Base-by-base conservation (phyloP, 2,888 invertebrate species). In the Agriopis aurantiaria region DNA sequence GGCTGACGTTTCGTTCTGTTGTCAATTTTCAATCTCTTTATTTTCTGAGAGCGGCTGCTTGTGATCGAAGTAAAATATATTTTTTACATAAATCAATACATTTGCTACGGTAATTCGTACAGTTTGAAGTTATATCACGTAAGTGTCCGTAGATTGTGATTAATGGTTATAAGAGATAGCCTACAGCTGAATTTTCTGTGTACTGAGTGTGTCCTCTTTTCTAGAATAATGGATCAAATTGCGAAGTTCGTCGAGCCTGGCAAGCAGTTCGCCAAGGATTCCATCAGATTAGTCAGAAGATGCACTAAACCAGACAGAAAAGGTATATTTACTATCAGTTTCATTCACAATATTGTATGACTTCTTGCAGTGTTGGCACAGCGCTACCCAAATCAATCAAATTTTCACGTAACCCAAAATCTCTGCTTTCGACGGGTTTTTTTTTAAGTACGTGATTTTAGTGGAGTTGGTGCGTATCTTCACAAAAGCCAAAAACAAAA, bases 241-340 rank as follows among this genome's bases (percentile, higher is more conserved):
- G 96, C 97, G 79, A 98, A 98, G 92, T 97, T 98, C 85, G 95
- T 99, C 72, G 99, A 99, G 91, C 99, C 99, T 84, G 98, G 97
- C 78, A 97, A 98, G 88, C 98, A 98, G 89, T 99, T 99, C 91
- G 96, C 99, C 85, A 99, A 99, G 95, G 99, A 99, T 92, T 99
- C 99, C 45, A 96, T 99, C 85, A 96, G 99, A 94, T 96, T 99
- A 86, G 99, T 99, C 52, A 99, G 99, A 93, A 97, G 99, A 90
- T 99, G 99, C 94, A 99, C 99, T 68, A 99, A 99, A 93, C 99
- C 99, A 65, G 99, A 99, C 90, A 97, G 99, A 87, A 99, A 99
- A 97, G 98, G 98, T 98, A 93, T 69, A 77, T 17, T 23, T 33
- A 12, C 6, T 14, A 14, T 0, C 1, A 51, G n/a, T 65, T 56